These are phyloP conservation scores for Aplocera efformata DNA, from an alignment of 2,888 invertebrate species.

Conservation along the genomic window DNA sequence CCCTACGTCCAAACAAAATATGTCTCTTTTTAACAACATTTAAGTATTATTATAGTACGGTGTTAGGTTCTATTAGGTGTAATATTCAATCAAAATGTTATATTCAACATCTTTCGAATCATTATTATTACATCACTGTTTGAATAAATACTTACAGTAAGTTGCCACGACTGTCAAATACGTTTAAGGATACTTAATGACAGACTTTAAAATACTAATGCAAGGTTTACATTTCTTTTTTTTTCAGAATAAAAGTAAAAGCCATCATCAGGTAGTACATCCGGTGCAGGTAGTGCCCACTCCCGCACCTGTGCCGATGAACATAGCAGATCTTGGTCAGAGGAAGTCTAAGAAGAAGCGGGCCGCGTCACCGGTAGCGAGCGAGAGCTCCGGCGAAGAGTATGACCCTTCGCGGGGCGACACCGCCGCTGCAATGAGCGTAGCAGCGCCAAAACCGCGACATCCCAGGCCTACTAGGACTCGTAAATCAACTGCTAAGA, in stretches of 20 bases:
- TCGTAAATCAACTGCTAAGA: constrained; percentile 60
- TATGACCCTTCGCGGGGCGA: constrained; percentile 69
- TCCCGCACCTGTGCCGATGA: constrained; percentile 57
- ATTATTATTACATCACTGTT: no score
- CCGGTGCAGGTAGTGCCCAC: constrained; percentile 41
- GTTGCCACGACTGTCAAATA: no score
- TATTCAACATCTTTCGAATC: no score
- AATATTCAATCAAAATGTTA: no score
- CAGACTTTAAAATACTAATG: neutral
- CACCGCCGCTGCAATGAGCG: constrained; percentile 63
- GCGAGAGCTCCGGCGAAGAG: constrained; percentile 74
- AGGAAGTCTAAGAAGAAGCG: constrained; percentile 72
- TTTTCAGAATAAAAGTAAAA: constrained; percentile 14
- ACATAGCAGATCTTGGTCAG: constrained; percentile 64
- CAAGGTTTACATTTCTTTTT: no score
- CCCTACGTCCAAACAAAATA: no score
- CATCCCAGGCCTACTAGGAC: constrained; percentile 46
- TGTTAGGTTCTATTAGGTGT: no score
- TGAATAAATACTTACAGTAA: no score
- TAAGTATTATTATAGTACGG: no score
- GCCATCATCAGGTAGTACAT: constrained; percentile 19
- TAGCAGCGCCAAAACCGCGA: constrained; percentile 66
- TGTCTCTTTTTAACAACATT: no score
- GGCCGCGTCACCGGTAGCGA: constrained; percentile 60
- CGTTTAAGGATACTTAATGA: no score